Base-by-base conservation (phyloP, 2,888 invertebrate species). In the Hirtodrosophila trivittata region DNA sequence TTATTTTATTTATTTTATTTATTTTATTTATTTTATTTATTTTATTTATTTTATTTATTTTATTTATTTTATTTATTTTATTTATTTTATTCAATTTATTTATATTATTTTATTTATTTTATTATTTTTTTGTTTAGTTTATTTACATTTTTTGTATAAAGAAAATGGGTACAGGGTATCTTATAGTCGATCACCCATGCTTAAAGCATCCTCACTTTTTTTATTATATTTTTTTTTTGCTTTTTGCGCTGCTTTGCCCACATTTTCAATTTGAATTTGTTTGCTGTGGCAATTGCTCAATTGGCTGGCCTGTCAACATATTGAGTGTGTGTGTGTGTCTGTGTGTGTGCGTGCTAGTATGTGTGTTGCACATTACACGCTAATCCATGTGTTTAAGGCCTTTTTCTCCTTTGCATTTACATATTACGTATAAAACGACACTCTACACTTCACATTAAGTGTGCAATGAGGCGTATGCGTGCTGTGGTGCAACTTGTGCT, bases 231-330 rank as follows among this genome's bases (percentile, higher is more conserved):
- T 30, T 54, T 30, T 26, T 57, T 28, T 42, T 32, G 26, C 38
- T 47, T 70, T 77, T 69, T 63, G 65, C 66, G 57, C 59, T 65
- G 71, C 65, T 84, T 82, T 80, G 86, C 77, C 81, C 86, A 82
- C 82, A 86, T 86, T 78, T 82, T 85, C 85, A 86, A 82, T 86
- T 82, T 86, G 86, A 84, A 81, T 81, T 77, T 81, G 80, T 84
- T 81, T 83, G 86, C 77, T 86, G 86, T 86, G 85, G 82, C 85
- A 82, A 82, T 82, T 82, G 87, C 87, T 81, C 86, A 86, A 86
- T 82, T 82, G 87, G 66, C 78, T 84, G 64, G 64, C 43, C 64
- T 60, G 77, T 69, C 75, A 65, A 41, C 72, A 60, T 46, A 49
- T 56, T 68, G 28, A 30, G 16, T 33, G 26, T 39, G 47, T 42